Evolutionary conservation across 1,140 invertebrate genomes (phyloP), one percentile per base, ranked within the genome.

Genomic region (Caerostris extrusa): DNA sequence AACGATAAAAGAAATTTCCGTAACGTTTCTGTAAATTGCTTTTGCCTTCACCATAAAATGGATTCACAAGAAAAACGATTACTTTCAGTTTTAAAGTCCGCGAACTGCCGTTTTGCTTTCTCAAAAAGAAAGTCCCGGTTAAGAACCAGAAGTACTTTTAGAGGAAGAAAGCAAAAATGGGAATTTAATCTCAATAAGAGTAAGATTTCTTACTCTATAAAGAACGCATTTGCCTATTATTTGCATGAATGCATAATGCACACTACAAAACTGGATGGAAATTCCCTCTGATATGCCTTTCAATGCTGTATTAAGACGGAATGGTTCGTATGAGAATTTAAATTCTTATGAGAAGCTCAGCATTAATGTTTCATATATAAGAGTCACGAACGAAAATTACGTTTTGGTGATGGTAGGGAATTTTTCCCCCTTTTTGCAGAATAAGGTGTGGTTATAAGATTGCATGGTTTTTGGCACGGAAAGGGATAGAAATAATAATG

Each of bases 111-210:
- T 34, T 34, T 34, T 34, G 34, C 34, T 34, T 34, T 34, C 34
- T 0, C 34, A 34, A 34, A 34, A 34, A 34, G 2, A 34, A 34
- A 34, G 34, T 2, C 34, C 34, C 34, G 34, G 34, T 34, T 34
- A 34, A 34, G 34, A 34, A 34, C 34, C 34, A 34, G 34, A 34
- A 64, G 12, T 10, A 14, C 10, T 64, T 64, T 53, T 77, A 6
- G 5, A 19, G 4, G 71, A 19, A 77, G n/a, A 77, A 53, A 77
- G n/a, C 5, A 19, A 3, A 34, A 77, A 77, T 34, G 34, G 34
- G 34, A 77, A 77, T 77, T n/a, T 5, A 77, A 77, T 77, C n/a
- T 77, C 5, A 77, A 77, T 34, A 77, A 77, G 71, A 6, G n/a
- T 77, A 34, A 34, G 34, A 34, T 34, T 34, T 77, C 71, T 77